Percentiles rank a stretch among this genome's conserved stretches.
These are phyloP conservation scores for Acropora yongei DNA, from an alignment of 64 coral and sea anemone genomes.

Conservation along the genomic window DNA sequence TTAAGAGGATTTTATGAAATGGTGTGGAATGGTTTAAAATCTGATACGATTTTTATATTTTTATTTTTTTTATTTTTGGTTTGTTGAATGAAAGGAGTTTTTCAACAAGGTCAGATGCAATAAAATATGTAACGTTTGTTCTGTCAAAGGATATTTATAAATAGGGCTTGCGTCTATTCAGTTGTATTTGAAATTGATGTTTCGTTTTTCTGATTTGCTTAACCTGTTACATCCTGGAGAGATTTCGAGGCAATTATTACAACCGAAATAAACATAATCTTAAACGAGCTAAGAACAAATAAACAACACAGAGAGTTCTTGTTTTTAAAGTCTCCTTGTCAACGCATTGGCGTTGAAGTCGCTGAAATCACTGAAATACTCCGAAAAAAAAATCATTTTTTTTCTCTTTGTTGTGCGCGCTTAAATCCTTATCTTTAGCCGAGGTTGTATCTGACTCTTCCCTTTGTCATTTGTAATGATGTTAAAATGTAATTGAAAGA, in stretches of 20 bases:
- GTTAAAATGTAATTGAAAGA: conserved; percentile 3
- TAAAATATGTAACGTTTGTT: no score
- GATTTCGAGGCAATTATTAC: neutral
- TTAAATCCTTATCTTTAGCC: neutral
- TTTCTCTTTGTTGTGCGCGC: neutral
- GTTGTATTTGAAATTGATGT: neutral
- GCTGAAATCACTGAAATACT: neutral
- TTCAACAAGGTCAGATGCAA: neutral
- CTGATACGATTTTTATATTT: no score
- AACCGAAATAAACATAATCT: neutral
- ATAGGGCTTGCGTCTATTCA: neutral
- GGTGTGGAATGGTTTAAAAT: no score
- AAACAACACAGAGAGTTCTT: neutral
- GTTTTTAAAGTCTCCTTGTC: neutral
- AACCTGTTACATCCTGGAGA: neutral
- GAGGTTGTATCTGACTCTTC: neutral
- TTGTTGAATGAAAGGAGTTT: no score
- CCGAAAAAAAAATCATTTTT: neutral
- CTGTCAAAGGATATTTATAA: neutral
- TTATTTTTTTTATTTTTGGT: no score
- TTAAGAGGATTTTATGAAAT: no score
- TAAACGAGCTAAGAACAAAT: neutral
- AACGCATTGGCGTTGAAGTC: neutral
- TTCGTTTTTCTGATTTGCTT: neutral
- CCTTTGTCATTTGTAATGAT: neutral